These are phyloP conservation scores for Varanus komodoensis DNA, from an alignment of 2,113 vertebrate genomes.

Conservation along the genomic window DNA sequence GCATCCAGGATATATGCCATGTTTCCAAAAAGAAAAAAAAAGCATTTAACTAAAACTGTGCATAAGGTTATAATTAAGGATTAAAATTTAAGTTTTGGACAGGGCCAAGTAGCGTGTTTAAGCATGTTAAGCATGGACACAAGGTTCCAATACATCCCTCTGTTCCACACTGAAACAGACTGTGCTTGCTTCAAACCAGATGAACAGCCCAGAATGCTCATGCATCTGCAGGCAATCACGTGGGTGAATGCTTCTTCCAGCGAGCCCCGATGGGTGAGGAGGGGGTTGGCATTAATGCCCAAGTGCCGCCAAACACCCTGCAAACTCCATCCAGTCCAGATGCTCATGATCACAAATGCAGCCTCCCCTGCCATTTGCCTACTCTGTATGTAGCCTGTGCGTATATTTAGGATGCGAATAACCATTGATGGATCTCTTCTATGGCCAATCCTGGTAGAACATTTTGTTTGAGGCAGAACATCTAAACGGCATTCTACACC, in stretches of 20 bases:
- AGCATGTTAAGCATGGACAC: neutral
- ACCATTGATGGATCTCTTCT: neutral
- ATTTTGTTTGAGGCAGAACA: neutral
- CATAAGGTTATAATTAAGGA: neutral
- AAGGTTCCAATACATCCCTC: neutral
- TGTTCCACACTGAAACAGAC: neutral
- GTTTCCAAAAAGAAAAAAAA: neutral
- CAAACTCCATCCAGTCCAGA: neutral
- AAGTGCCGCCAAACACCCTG: neutral
- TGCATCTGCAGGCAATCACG: neutral
- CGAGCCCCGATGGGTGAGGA: neutral
- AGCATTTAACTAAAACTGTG: neutral
- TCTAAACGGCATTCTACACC: neutral
- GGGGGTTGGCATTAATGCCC: neutral
- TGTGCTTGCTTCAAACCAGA: neutral
- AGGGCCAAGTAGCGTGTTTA: neutral
- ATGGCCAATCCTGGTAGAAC: neutral
- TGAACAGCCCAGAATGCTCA: neutral
- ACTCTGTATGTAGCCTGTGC: neutral
- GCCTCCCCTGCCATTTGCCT: neutral
- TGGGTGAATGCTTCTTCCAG: neutral
- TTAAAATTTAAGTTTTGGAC: slow-evolving; percentile 16
- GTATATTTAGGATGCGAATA: neutral
- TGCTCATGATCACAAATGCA: neutral
- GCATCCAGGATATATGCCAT: slow-evolving; percentile 13